Conservation (phyloP, 2,113 vertebrate species). For the Muntiacus muntjak region DNA sequence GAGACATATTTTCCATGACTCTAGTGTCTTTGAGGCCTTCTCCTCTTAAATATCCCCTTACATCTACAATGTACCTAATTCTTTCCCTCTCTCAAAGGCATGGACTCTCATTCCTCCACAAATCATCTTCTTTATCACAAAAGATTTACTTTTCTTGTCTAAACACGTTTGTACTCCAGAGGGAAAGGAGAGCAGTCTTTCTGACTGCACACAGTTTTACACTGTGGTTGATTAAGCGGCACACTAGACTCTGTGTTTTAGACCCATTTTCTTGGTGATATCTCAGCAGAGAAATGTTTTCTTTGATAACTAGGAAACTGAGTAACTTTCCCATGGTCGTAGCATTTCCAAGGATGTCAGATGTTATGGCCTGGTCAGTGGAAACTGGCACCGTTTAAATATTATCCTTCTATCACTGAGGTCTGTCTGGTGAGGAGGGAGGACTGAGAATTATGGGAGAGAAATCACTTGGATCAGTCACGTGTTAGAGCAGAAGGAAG, state of each 20-base stretch:
- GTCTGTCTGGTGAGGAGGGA: background rate
- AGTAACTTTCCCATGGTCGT: background rate
- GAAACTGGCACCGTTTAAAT: background rate
- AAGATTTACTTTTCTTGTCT: background rate
- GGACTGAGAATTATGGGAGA: background rate
- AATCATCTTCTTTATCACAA: background rate
- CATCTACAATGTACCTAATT: background rate
- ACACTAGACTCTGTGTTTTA: background rate
- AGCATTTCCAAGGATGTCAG: background rate
- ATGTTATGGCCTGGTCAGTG: background rate
- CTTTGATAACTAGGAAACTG: background rate
- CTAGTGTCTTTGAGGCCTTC: background rate
- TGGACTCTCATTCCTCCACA: background rate
- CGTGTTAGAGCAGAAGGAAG: background rate
- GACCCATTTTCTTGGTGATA: background rate
- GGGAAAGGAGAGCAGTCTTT: background rate
- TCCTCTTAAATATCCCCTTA: background rate
- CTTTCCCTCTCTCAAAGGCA: background rate
- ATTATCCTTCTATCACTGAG: background rate
- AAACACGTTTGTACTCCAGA: background rate
- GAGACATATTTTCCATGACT: background rate
- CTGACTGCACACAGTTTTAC: background rate
- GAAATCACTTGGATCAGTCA: background rate
- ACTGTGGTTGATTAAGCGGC: background rate
- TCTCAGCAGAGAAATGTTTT: background rate